Conservation (phyloP, 2,113 vertebrate species). For the Okapia johnstoni region DNA sequence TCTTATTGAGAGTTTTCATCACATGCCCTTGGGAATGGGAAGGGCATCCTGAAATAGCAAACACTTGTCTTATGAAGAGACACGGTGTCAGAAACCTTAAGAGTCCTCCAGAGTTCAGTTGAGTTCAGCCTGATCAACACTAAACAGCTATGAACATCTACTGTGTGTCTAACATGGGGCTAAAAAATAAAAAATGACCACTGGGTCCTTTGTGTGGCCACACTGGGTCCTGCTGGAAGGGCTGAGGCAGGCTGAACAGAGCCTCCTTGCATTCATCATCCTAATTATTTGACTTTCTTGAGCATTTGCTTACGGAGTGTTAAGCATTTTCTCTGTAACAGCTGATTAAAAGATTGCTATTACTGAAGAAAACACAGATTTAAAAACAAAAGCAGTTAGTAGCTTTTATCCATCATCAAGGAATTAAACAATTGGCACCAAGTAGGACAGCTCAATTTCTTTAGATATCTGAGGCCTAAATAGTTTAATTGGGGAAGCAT, state of each 20-base stretch:
- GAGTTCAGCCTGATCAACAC: background rate
- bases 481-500: conserved; percentile 83
- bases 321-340: conserved; percentile 73
- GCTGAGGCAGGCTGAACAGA: too few relatives aligned
- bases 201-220: background rate
- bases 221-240: background rate
- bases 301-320: conserved; percentile 69
- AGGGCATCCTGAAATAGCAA: background rate
- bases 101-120: background rate
- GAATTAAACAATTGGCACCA: conserved; percentile 87
- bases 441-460: conserved; percentile 83
- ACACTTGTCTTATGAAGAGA: background rate
- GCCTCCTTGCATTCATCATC: background rate
- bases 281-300: conserved; percentile 54
- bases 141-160: background rate
- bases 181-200: background rate
- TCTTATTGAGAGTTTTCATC: background rate
- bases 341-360: conserved; percentile 76
- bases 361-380: conserved; percentile 81
- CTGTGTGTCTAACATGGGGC: background rate
- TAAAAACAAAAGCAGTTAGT: conserved; percentile 83
- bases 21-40: background rate
- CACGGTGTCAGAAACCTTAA: background rate
- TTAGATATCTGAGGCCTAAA: conserved; percentile 81
- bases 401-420: conserved; percentile 86